These are phyloP conservation scores for Vombatus ursinus DNA, from an alignment of 2,113 vertebrate species.

Conservation along the genomic window DNA sequence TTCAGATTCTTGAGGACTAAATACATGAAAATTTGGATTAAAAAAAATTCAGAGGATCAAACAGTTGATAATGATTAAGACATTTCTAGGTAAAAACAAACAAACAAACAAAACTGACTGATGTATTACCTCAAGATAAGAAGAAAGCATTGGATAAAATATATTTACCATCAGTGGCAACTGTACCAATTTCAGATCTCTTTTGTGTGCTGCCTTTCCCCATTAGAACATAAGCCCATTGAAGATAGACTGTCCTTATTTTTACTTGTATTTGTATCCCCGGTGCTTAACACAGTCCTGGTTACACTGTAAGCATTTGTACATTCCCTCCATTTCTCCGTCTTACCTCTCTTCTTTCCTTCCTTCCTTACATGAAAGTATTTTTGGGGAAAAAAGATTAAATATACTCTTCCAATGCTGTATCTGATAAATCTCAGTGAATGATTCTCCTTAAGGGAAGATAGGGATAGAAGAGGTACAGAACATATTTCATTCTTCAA, in stretches of 20 bases:
- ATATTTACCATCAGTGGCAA: not conserved
- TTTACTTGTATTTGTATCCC: too few relatives aligned
- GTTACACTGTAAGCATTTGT: not conserved
- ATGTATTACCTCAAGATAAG: not conserved
- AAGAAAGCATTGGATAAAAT: not conserved
- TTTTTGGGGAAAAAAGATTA: not conserved
- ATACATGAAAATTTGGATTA: not conserved
- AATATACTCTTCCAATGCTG: not conserved
- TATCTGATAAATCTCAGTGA: not conserved
- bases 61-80: not conserved
- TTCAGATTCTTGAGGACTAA: not conserved
- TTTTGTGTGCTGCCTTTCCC: too few relatives aligned
- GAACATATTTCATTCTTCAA: too few relatives aligned
- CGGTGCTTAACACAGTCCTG: too few relatives aligned
- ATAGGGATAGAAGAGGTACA: not conserved
- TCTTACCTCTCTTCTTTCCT: not conserved
- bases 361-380: not conserved
- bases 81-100: not conserved
- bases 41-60: not conserved
- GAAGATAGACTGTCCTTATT: too few relatives aligned
- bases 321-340: too few relatives aligned
- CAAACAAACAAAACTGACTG: not conserved
- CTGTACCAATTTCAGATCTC: not conserved
- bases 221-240: too few relatives aligned
- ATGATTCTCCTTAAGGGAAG: not conserved